A percentile compares a stretch with the other conserved stretches of the same genome.
These are phyloP conservation scores for Echiichthys vipera DNA, from an alignment of 2,797 vertebrate species.

Conservation along the genomic window DNA sequence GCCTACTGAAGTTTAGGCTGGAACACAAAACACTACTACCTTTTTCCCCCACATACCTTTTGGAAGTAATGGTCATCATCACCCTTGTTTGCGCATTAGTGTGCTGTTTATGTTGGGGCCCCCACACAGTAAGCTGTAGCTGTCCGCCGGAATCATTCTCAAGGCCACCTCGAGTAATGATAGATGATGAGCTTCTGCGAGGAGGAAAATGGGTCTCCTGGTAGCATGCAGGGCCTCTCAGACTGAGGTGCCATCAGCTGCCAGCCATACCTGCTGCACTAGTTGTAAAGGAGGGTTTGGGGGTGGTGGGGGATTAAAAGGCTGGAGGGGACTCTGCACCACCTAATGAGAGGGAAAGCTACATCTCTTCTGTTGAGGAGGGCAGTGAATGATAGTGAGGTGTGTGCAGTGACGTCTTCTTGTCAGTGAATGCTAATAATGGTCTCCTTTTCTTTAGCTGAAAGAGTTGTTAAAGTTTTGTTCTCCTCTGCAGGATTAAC, in stretches of 20 bases:
- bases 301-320: slow-evolving; percentile 28
- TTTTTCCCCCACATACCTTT: slow-evolving; percentile 26
- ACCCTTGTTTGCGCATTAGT: slow-evolving; percentile 61
- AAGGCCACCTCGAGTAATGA: slow-evolving; percentile 70
- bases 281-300: slow-evolving; percentile 6
- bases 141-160: slow-evolving; percentile 74
- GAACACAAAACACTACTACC: slow-evolving; percentile 15
- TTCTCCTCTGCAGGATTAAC: neutral
- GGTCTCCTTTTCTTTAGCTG: slow-evolving; percentile 40
- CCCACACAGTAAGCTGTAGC: slow-evolving; percentile 62
- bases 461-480: slow-evolving; percentile 21
- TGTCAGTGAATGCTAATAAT: slow-evolving; percentile 46
- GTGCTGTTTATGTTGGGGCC: slow-evolving; percentile 64
- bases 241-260: slow-evolving; percentile 59
- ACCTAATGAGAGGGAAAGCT: slow-evolving; percentile 48
- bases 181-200: slow-evolving; percentile 73
- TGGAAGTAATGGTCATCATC: slow-evolving; percentile 67
- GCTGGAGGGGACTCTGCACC: slow-evolving; percentile 33
- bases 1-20: neutral
- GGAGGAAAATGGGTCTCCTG: slow-evolving; percentile 61
- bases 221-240: slow-evolving; percentile 50
- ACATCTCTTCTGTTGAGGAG: slow-evolving; percentile 29
- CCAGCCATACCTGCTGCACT: slow-evolving; percentile 43
- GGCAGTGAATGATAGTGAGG: slow-evolving; percentile 50
- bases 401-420: slow-evolving; percentile 18